Evolutionary conservation across 2,888 invertebrate species (phyloP).

Genomic region (Melikaiella ostensackeni): DNA sequence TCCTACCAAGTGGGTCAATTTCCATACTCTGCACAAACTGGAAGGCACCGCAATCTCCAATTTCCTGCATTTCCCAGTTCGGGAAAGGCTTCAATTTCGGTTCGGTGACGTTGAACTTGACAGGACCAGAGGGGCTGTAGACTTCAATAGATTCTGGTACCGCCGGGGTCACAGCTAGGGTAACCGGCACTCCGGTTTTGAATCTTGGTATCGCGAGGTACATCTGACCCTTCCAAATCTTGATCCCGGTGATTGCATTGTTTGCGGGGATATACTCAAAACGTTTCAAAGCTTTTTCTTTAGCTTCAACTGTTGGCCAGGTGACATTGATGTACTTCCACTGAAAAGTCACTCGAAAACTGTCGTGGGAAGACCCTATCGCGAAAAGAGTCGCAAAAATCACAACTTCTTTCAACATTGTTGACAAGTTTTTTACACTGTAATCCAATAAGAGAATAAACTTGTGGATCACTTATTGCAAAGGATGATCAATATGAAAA

Average conservation of each 20-base stretch:
- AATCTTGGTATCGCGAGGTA: constrained; percentile 85
- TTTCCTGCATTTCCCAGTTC: constrained; percentile 83
- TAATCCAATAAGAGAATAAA: background rate
- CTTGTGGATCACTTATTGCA: background rate
- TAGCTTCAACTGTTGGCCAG: constrained; percentile 81
- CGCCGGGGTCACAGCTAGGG: constrained; percentile 81
- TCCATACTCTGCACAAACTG: constrained; percentile 88
- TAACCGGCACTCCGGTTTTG: constrained; percentile 85
- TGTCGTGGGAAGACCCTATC: constrained; percentile 63
- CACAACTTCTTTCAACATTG: constrained; percentile 42
- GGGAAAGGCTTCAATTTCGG: constrained; percentile 82
- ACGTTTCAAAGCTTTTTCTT: constrained; percentile 79
- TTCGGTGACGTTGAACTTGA: constrained; percentile 78
- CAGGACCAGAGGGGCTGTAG: background rate
- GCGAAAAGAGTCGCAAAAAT: constrained; percentile 45
- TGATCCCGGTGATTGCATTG: constrained; percentile 83
- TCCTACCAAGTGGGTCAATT: constrained; percentile 83
- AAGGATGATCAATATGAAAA: background rate
- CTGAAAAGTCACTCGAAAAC: constrained; percentile 84
- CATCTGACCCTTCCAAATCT: constrained; percentile 82
- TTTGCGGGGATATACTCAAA: constrained; percentile 83
- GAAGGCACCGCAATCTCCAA: constrained; percentile 83
- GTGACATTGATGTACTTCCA: constrained; percentile 85
- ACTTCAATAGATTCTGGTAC: constrained; percentile 78
- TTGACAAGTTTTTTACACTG: constrained; percentile 25